Evolutionary conservation across 2,797 vertebrate species (phyloP).

Genomic region (Ictinia mississippiensis): DNA sequence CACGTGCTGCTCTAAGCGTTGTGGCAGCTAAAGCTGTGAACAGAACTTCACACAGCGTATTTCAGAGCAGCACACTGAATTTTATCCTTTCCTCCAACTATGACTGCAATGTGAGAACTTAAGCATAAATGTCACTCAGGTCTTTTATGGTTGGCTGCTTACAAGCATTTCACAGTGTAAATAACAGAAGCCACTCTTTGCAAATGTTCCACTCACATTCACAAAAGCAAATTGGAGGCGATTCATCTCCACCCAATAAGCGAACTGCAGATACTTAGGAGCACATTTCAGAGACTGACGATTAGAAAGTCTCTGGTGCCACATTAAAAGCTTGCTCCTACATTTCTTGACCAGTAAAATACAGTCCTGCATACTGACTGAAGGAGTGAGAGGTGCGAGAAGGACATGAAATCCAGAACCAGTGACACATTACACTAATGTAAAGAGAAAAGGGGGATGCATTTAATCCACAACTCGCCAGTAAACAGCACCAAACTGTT

Average conservation of each 20-base stretch:
- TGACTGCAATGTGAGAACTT: not conserved
- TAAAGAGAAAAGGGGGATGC: constrained; percentile 29
- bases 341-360: not conserved
- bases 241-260: constrained; percentile 28
- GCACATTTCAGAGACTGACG: not conserved
- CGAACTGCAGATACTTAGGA: constrained; percentile 18
- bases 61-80: not conserved
- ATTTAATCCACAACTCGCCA: constrained; percentile 19
- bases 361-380: not conserved
- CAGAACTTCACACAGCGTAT: not conserved
- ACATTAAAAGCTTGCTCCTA: not conserved
- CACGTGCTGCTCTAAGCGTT: not conserved
- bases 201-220: constrained; percentile 10
- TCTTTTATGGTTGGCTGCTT: constrained; percentile 17
- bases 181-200: constrained; percentile 12
- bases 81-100: not conserved
- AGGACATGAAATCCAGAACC: not conserved
- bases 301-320: not conserved
- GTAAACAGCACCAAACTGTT: constrained; percentile 30
- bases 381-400: not conserved
- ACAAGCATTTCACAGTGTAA: not conserved
- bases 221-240: constrained; percentile 9
- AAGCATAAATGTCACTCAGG: not conserved
- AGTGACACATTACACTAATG: not conserved
- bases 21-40: not conserved